Base-by-base conservation (phyloP, 2,797 vertebrate genomes). In the Bovichtus diacanthus region DNA sequence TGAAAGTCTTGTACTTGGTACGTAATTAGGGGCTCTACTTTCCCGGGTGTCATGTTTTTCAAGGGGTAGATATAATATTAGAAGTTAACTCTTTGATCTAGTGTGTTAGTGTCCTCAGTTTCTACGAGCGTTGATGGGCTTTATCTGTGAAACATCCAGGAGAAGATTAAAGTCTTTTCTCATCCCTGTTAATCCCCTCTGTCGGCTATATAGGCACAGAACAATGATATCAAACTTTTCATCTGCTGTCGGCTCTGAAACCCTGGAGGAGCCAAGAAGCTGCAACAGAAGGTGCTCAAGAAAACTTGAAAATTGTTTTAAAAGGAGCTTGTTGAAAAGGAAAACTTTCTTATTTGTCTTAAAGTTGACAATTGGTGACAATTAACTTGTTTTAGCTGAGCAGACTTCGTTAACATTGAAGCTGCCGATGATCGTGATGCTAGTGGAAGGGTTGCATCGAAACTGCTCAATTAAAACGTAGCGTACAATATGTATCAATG, bases 171-270 rank as follows among this genome's bases (percentile, higher is more conserved):
- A 81, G 63, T 83, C 68, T 46, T 80, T 76, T 78, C 69, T 83
- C 65, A 81, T 82, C 81, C 39, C n/a, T 0, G 11, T 71, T 91
- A 76, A 90, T 90, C 86, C 90, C 74, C 29, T 72, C 34, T 49
- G 75, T 80, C 13, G 55, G 72, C 71, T 65, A 29, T 76, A 25
- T 86, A 81, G 78, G 51, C 68, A 38, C 29, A 76, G 44, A 56
- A 74, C 79, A 74, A 44, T 61, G 67, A 82, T 76, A 81, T 88
- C 71, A 67, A 70, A 63, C 59, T 5, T 44, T 55, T 60, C 70
- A 73, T 81, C 74, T 47, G 54, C 75, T 61, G 46, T 71, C 62
- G 27, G 39, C 70, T 74, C 46, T 46, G 41, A 62, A 79, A 84
- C 55, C 69, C 53, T 9, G 38, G 9, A n/a, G 36, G 53, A 76